Evolutionary conservation across 2,888 invertebrate genomes (phyloP).

Genomic region (Alcis repandata): DNA sequence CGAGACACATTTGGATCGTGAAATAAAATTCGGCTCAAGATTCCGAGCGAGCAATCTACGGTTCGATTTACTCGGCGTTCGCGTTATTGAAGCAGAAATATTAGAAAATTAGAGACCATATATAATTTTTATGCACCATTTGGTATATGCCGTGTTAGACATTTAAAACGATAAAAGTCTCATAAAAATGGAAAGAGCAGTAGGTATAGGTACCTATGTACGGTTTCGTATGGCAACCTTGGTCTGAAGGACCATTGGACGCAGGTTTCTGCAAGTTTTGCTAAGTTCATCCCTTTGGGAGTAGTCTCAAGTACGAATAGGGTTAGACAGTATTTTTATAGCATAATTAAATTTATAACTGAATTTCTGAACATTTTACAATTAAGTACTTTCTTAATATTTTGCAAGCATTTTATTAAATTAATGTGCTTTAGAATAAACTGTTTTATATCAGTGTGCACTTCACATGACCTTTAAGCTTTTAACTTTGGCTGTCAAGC

Average conservation of each 20-base stretch:
- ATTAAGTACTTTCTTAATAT: too few species aligned
- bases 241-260: slow-evolving; percentile 35
- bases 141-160: slow-evolving; percentile 24
- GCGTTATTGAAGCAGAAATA: slow-evolving; percentile 43
- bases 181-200: slow-evolving; percentile 11
- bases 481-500: too few species aligned
- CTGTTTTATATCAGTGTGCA: too few species aligned
- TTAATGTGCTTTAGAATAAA: too few species aligned
- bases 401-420: too few species aligned
- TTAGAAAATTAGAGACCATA: slow-evolving; percentile 32
- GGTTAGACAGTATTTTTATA: background rate
- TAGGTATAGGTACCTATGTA: too few species aligned
- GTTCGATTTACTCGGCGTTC: slow-evolving; percentile 37
- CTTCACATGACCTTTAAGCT: too few species aligned
- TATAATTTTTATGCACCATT: slow-evolving; percentile 32
- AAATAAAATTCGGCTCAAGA: slow-evolving; percentile 39
- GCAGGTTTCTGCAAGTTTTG: slow-evolving; percentile 17
- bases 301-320: slow-evolving; percentile 8
- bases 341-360: too few species aligned
- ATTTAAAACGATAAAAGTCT: slow-evolving; percentile 39
- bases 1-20: slow-evolving; percentile 34
- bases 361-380: too few species aligned
- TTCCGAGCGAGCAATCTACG: slow-evolving; percentile 34
- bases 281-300: slow-evolving; percentile 14
- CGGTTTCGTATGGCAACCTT: slow-evolving; percentile 30